Evolutionary conservation across 2,113 vertebrate genomes (phyloP).

Genomic region (Mugil cephalus): DNA sequence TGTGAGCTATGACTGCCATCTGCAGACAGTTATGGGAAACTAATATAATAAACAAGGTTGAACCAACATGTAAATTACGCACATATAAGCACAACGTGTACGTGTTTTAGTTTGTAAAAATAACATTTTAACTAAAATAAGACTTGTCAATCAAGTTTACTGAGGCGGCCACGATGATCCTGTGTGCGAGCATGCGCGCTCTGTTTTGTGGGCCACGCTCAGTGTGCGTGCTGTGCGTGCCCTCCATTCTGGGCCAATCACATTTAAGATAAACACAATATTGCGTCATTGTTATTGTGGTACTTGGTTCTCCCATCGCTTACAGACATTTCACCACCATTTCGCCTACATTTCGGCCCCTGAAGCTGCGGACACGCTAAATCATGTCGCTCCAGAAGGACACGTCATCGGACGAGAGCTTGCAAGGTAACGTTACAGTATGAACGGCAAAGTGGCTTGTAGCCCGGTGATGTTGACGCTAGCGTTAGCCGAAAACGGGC

Average conservation of each 20-base stretch:
- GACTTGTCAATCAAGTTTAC: not conserved
- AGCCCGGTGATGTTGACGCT: not conserved
- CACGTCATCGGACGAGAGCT: constrained; percentile 60
- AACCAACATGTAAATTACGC: not conserved
- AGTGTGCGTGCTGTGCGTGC: constrained; percentile 10
- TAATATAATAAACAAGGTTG: not conserved
- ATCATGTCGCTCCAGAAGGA: constrained; percentile 65
- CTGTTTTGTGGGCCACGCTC: not conserved
- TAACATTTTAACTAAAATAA: not conserved
- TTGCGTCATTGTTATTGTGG: constrained; percentile 80
- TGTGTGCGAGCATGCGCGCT: constrained; percentile 1
- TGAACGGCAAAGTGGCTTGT: not conserved
- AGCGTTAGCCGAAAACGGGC: not conserved
- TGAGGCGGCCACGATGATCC: not conserved
- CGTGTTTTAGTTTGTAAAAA: not conserved
- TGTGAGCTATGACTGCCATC: constrained; percentile 58
- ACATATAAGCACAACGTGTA: not conserved
- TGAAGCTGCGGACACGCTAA: not conserved
- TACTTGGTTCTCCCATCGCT: constrained; percentile 19
- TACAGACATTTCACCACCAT: constrained; percentile 50
- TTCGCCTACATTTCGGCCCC: constrained; percentile 18
- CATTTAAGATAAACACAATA: constrained; percentile 64
- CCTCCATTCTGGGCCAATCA: constrained; percentile 65
- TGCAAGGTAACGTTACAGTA: constrained; percentile 76
- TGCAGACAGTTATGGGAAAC: constrained; percentile 44